Percentiles rank a stretch among this genome's conserved stretches.
These are phyloP conservation scores for Bubo scandiacus DNA, from an alignment of 2,113 vertebrate genomes.

Conservation along the genomic window DNA sequence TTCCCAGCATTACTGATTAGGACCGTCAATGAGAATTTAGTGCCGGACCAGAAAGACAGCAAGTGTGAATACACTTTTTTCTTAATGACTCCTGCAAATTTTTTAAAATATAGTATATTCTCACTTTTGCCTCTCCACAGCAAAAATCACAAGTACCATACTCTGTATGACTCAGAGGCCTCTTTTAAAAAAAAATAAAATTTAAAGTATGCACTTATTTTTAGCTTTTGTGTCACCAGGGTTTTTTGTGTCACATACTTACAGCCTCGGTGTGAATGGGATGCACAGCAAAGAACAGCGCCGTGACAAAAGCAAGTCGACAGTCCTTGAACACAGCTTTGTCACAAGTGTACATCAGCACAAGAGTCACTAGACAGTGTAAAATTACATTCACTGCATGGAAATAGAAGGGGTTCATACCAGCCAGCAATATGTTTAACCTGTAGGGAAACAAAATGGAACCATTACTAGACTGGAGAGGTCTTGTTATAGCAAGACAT, in stretches of 20 bases:
- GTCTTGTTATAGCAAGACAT: not conserved
- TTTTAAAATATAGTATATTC: not conserved
- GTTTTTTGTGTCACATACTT: conserved; percentile 67
- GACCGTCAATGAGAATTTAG: conserved; percentile 8
- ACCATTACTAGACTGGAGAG: not conserved
- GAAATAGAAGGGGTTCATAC: conserved; percentile 91
- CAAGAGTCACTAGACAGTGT: conserved; percentile 85
- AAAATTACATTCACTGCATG: conserved; percentile 88
- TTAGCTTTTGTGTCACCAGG: not conserved
- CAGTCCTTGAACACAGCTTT: conserved; percentile 83
- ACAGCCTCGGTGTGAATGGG: conserved; percentile 97
- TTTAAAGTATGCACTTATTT: not conserved
- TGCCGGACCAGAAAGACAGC: not conserved
- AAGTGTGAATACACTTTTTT: not conserved
- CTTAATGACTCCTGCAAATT: not conserved
- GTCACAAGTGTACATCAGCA: conserved; percentile 89
- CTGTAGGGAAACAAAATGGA: conserved; percentile 66
- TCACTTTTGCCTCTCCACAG: not conserved
- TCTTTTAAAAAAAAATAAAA: not conserved
- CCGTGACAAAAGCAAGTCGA: conserved; percentile 82
- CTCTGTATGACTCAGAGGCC: not conserved
- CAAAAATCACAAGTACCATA: not conserved
- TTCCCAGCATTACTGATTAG: not conserved
- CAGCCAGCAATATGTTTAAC: conserved; percentile 88
- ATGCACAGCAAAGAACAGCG: conserved; percentile 91